Evolutionary conservation across 2,797 vertebrate genomes (phyloP), one percentile per base, ranked within the genome.

Genomic region (Tiaroga cobitis): DNA sequence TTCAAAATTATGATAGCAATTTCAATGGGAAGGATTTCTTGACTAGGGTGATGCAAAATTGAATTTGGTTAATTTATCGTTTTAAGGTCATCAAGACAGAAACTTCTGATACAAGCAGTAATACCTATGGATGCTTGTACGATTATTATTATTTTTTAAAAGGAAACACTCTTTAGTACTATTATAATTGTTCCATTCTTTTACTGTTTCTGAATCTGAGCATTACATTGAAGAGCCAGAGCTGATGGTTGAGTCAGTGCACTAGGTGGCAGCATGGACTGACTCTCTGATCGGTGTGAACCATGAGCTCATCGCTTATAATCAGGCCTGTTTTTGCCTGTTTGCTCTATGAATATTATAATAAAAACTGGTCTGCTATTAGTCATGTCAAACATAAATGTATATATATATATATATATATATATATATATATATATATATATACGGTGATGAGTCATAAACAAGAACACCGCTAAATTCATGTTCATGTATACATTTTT

Each of bases 181-280:
- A 4, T 29, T 73, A 46, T 26, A 46, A 16, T 46, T 72, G 16
- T 43, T 43, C 37, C 21, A 6, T 41, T 15, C 21, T 15, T 41
- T 70, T 43, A 11, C 3, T 43, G 10, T 43, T 43, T 43, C 41
- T 37, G 26, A 65, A 26, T 65, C 16, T 4, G 7, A 18, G 6
- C n/a, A 2, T 26, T 26, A 8, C 9, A 2, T 8, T 69, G 21
- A 73, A 46, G 13, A 46, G 32, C 32, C 77, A 46, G 29, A 81
- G 69, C 34, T 77, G 46, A 76, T 68, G 61, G 51, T 51, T 18
- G 72, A 24, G 26, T 65, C 21, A 26, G 41, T 39, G 16, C 82
- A 83, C 61, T 41, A 83, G 82, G 18, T 77, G 82, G 82, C 82
- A 83, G 59, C 74, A 76, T 76, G 16, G 39, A 56, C 32, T 72